Evolutionary conservation across 2,888 invertebrate species (phyloP), one percentile per base, ranked within the genome.

Genomic region (Volucella bombylans): DNA sequence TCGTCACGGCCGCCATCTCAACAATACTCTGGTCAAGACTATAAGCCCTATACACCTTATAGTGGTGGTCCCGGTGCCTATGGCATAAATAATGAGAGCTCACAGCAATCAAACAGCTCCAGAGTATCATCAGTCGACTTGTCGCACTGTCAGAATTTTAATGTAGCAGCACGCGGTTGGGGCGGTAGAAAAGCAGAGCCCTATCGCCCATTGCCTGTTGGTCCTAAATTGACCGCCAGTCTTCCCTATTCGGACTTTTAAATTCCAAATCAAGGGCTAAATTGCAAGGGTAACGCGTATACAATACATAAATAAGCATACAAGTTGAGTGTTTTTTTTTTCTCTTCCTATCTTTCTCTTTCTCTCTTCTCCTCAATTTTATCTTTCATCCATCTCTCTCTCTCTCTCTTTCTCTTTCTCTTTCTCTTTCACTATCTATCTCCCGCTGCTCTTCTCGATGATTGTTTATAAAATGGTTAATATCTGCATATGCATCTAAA

Each of bases 91-190:
- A 62, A 64, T 9, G 68, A 73, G 8, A 59, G 38, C 15, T 61
- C 43, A 8, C 69, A 31, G 6, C 31, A 71, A 38, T 31, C 65
- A 52, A 54, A 47, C 50, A 71, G 67, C 50, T 71, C 77, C 1
- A 55, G 54, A 23, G 59, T 69, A 41, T 86, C 86, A 11, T 68
- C 83, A 8, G 86, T 81, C 23, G 87, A 88, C 76, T 62, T 88
- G 23, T 80, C 88, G 14, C 87, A 88, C 12, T 88, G 87, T 68
- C 89, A 89, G 18, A 96, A 96, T 89, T 97, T 96, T 91, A 97
- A 97, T 88, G 96, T 96, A 0, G 96, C 96, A 43, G 95, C 97
- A 4, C 94, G 96, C 43, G 97, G 97, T 1, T 97, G 97, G 96
- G 94, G 79, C 23, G 67, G 87, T 11, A 61, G 55, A 8, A 73